Evolutionary conservation across 2,797 vertebrate species (phyloP).

Genomic region (Molossus alvarezi): DNA sequence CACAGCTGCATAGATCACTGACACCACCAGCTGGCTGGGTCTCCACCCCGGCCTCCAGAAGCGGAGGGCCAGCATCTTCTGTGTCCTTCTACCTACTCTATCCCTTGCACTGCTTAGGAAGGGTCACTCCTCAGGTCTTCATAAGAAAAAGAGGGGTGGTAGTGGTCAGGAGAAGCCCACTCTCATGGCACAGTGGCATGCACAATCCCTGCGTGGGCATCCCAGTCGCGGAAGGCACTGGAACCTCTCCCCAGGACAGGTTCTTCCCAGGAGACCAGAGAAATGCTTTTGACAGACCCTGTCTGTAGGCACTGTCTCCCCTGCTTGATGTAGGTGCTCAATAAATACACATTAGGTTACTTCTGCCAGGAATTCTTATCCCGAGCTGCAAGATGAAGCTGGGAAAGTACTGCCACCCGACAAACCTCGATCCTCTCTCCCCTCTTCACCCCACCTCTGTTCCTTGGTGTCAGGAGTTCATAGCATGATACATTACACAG

Average conservation of each 20-base stretch:
- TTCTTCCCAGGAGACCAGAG: background rate
- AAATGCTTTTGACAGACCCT: constrained; percentile 44
- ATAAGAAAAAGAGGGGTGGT: background rate
- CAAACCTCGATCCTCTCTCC: background rate
- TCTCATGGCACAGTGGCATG: background rate
- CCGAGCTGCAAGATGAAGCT: background rate
- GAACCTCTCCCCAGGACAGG: background rate
- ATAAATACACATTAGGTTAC: background rate
- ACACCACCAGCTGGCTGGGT: background rate
- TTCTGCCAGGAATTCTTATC: background rate
- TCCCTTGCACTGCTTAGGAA: background rate
- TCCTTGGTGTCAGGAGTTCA: background rate
- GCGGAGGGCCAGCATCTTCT: background rate
- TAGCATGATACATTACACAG: background rate
- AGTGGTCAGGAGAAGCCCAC: background rate
- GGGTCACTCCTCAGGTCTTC: background rate
- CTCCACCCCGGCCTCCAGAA: background rate
- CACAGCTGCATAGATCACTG: background rate
- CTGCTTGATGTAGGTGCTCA: constrained; percentile 30
- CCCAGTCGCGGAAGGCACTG: background rate
- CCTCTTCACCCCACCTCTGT: background rate
- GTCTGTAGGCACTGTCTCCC: background rate
- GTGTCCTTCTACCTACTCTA: background rate
- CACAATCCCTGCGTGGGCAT: background rate
- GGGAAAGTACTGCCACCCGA: background rate